Base-by-base conservation (phyloP, 2,797 vertebrate species). In the Mormyrus proboscirostris region DNA sequence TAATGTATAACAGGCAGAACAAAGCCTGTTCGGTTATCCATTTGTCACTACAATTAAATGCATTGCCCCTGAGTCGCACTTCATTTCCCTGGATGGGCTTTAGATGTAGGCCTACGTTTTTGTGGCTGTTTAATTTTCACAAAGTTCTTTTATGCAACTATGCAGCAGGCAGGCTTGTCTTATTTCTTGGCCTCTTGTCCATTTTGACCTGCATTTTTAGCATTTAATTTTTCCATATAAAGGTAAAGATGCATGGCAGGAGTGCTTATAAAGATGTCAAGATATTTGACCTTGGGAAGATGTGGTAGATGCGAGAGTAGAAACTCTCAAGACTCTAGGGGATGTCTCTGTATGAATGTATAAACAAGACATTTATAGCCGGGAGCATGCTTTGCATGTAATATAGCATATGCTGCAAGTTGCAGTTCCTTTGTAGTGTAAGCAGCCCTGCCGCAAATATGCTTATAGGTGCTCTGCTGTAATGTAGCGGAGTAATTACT, bases 251-350 rank as follows among this genome's bases (percentile, higher is more conserved):
- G 59, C 1, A 62, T 2, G n/a, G 8, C 76, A 47, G 76, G 41
- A 47, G 38, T 82, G 76, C 14, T 62, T 62, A 41, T 47, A 14
- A 82, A 47, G 76, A 19, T 82, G 76, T 82, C 38, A 82, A n/a
- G 38, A 16, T 79, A 79, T 79, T 82, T 82, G 76, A 82, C 76
- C 76, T 82, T 47, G 76, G 76, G 41, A 82, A 82, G 76, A 82
- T 47, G 1, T 82, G 16, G 76, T 47, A 47, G 41, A 38, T 73
- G 14, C 16, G 12, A 73, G 29, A 73, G 65, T 73, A 38, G 33
- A 38, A 38, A 73, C 29, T 73, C 12, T 38, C 12, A 73, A 73
- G 12, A 73, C 65, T 73, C 29, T 6, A 16, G 29, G 4, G 65
- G 4, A 73, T n/a, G 19, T 82, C 16, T 47, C 6, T 3, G 38